These are phyloP conservation scores for Sminthurinus signatus DNA, from an alignment of 1,140 invertebrate genomes.

Conservation along the genomic window DNA sequence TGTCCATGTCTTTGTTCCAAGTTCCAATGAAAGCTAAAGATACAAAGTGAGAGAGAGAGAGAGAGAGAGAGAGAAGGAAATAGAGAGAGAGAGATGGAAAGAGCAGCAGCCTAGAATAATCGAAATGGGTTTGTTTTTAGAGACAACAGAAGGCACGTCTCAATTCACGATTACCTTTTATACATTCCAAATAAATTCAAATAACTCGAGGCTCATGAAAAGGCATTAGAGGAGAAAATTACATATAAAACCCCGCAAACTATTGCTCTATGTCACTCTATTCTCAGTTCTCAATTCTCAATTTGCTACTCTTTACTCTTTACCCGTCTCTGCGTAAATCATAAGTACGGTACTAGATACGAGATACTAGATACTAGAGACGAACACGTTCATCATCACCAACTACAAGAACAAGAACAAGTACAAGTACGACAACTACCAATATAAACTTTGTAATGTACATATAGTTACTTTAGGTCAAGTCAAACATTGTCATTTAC, in stretches of 20 bases:
- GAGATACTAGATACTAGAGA: no score
- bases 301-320: no score
- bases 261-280: background rate
- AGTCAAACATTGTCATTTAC: slow-evolving; percentile 21
- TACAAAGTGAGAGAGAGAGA: no score
- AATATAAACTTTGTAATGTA: slow-evolving; percentile 12
- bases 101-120: slow-evolving; percentile 25
- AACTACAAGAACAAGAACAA: no score
- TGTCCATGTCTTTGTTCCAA: no score
- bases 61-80: no score
- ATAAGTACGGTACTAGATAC: no score
- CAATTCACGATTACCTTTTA: slow-evolving; percentile 32
- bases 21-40: no score
- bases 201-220: slow-evolving; percentile 25
- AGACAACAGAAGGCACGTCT: slow-evolving; percentile 31
- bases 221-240: slow-evolving; percentile 25
- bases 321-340: no score
- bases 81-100: background rate
- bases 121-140: slow-evolving; percentile 35
- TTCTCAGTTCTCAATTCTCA: no score
- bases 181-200: slow-evolving; percentile 26
- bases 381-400: no score
- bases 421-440: no score
- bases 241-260: slow-evolving; percentile 1
- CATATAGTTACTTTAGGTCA: slow-evolving; percentile 12